These are phyloP conservation scores for Allobates femoralis DNA, from an alignment of 2,797 vertebrate species.

Conservation along the genomic window DNA sequence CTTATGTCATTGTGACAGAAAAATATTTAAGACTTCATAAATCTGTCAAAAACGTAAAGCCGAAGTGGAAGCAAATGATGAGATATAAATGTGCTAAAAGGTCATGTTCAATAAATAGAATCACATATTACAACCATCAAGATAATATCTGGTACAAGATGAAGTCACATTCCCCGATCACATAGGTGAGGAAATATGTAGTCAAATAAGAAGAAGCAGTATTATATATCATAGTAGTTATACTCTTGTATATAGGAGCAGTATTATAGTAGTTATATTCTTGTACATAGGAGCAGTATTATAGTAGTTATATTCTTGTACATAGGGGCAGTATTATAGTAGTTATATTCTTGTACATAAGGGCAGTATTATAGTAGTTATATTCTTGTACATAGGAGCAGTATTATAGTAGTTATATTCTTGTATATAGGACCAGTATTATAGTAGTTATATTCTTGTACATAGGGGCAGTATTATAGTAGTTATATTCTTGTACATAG, in stretches of 20 bases:
- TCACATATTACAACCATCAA: neutral
- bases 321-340: too few species aligned
- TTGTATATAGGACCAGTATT: too few species aligned
- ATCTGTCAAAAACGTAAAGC: constrained; percentile 15
- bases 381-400: constrained; percentile 1
- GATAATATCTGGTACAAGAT: constrained; percentile 12
- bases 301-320: too few species aligned
- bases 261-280: constrained; percentile 8
- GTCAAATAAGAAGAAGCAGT: neutral
- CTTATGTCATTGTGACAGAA: neutral
- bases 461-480: too few species aligned
- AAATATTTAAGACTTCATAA: constrained; percentile 46
- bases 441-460: too few species aligned
- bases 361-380: constrained; percentile 10
- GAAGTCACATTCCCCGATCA: neutral
- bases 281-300: neutral
- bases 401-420: too few species aligned
- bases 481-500: too few species aligned
- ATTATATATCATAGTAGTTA: neutral
- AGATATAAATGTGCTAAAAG: constrained; percentile 41
- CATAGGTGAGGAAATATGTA: neutral
- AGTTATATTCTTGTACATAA: too few species aligned
- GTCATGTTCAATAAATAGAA: neutral
- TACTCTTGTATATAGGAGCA: neutral
- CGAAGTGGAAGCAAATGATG: neutral